Evolutionary conservation across 2,113 vertebrate genomes (phyloP).

Genomic region (Lates calcarifer): DNA sequence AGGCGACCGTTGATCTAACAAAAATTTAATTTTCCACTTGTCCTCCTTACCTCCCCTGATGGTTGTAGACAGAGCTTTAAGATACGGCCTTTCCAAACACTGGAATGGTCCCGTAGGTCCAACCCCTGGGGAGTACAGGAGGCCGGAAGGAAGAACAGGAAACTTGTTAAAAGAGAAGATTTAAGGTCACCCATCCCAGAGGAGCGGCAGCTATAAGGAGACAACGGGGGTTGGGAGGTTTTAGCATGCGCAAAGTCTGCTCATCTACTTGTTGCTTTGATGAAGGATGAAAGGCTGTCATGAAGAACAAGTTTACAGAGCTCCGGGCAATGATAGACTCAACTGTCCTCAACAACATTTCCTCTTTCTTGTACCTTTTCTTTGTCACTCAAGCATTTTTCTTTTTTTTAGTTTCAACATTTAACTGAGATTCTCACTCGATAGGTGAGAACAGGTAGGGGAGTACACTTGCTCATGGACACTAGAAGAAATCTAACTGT

Average conservation of each 20-base stretch:
- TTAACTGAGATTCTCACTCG: conserved; percentile 12
- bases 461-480: neutral
- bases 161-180: conserved; percentile 91
- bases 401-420: conserved; percentile 17
- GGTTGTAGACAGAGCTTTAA: conserved; percentile 57
- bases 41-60: conserved; percentile 44
- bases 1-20: conserved; percentile 18
- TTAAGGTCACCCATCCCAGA: conserved; percentile 82
- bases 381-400: conserved; percentile 24
- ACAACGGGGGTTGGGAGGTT: conserved; percentile 69
- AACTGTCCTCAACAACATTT: conserved; percentile 70
- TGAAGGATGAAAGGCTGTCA: conserved; percentile 90
- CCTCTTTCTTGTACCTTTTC: conserved; percentile 40
- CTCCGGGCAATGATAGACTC: conserved; percentile 82
- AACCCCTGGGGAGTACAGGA: conserved; percentile 65
- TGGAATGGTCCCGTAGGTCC: conserved; percentile 58
- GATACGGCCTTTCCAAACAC: conserved; percentile 58
- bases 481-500: conserved; percentile 1
- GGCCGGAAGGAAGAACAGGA: conserved; percentile 85
- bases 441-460: neutral
- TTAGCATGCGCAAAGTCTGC: conserved; percentile 83
- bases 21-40: conserved; percentile 49
- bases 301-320: conserved; percentile 83
- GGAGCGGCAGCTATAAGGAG: conserved; percentile 76
- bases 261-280: conserved; percentile 94